Evolutionary conservation across 2,113 vertebrate species (phyloP), one percentile per base, ranked within the genome.

Genomic region (Serinus canaria): DNA sequence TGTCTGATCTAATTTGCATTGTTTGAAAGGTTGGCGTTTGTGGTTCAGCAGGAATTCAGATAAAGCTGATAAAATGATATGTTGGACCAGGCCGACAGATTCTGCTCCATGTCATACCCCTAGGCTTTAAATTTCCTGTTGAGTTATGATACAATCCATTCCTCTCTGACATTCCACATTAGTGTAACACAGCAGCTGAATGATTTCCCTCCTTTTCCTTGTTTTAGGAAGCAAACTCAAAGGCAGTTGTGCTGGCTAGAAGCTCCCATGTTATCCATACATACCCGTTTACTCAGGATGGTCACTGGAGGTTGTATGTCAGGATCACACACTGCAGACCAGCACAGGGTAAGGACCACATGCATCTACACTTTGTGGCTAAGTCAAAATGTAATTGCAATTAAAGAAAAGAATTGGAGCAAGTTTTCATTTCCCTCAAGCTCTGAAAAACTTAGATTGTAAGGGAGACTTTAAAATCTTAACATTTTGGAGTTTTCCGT

Each of bases 221-320:
- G 3, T n/a, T 90, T 67, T 39, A 56, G 27, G 27, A 68, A 35
- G 10, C 3, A 49, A 69, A 77, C 20, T 63, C 17, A 13, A 58
- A 25, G 44, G 14, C 17, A 67, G 21, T 30, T 50, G 41, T 19
- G 12, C 28, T 13, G 60, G 21, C 41, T 72, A 21, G 50, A 19
- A 86, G 27, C 8, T 35, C 30, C 31, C 13, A 8, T 19, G 3
- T 52, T 85, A 44, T 43, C 47, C 41, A 4, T 13, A 11, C 1
- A 2, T 37, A 20, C 5, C 17, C 0, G 0, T 55, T 86, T 66
- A 28, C 24, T 70, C 41, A 59, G 21, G 27, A 12, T 10, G 24
- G 47, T 39, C 0, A 1, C 58, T 30, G 60, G 9, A 86, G 55
- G n/a, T n/a, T 66, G 22, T 13, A 44, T 2, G 1, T 41, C 44